Base-by-base conservation (phyloP, 1,140 invertebrate species). In the Scaptomyza hsui region DNA sequence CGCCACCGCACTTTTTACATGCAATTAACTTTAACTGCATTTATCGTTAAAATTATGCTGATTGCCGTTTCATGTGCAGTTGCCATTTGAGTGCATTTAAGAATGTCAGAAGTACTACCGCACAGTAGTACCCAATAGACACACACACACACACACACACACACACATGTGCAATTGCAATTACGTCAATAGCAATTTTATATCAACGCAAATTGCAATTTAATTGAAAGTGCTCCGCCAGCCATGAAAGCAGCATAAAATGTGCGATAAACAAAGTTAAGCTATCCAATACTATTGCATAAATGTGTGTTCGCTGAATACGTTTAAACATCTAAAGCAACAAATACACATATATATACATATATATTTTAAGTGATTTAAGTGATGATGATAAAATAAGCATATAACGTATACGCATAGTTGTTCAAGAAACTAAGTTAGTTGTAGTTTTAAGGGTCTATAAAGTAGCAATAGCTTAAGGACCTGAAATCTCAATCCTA, bases 201-300 rank as follows among this genome's bases (percentile, higher is more conserved):
- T 80, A 35, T 64, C 61, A 55, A 64, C 56, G 37, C 47, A 72
- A 88, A 86, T 86, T 78, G 70, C 62, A 72, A 75, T 88, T 75
- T 88, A 88, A 86, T 88, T 81, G 74, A 77, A 65, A 77, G 75
- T 35, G 42, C 59, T 55, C 32, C 29, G 18, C 44, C 35, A 53
- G 35, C 44, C 32, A 44, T 56, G 32, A 63, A 55, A 63, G 19
- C 3, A 32, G 16, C 44, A 49, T 55, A 44, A 62, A 44, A 51
- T 18, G 15, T 35, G 26, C 26, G 18, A 32, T 47, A 32, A 32
- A 47, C 45, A 44, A 10, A 52, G 35, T 60, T 24, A 26, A 56
- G 32, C 4, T 47, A 26, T n/a, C 29, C 16, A 44, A 42, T 16
- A 45, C 2, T n/a, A 24, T 41, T 41, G 16, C n/a, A 1, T n/a